Base-by-base conservation (phyloP, 2,113 vertebrate species). In the Fregata magnificens region DNA sequence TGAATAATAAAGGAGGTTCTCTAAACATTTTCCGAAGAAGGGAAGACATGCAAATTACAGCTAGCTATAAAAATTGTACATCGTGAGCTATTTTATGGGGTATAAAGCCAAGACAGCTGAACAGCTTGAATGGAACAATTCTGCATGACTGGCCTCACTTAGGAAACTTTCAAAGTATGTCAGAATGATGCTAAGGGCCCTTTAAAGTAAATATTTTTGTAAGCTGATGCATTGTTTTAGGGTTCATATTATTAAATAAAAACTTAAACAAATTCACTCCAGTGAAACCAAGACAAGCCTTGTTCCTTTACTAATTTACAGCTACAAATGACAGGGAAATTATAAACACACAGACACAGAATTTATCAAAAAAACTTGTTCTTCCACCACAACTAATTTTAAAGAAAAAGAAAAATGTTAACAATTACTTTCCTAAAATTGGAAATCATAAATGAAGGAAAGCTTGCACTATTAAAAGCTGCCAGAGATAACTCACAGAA, bases 11-110 rank as follows among this genome's bases (percentile, higher is more conserved):
- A 94, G 24, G 28, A 65, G 53, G 49, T 53, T 81, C 81, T 87
- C 44, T 29, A 95, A 79, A 76, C 40, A 72, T 72, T 77, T 93
- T 93, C 65, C 73, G 76, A 93, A 95, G 65, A 92, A 97, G 65
- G 34, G 36, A 94, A 95, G 92, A 82, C 26, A 92, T 16, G 65
- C 52, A 91, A 97, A 91, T 81, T 91, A 89, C 49, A 91, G 61
- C 44, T n/a, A 89, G 58, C 83, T 88, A 58, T 86, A 92, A 94
- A 70, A 93, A 83, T 10, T 42, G 10, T 22, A 93, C 16, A 32
- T 61, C 3, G 4, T 65, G 70, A 87, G 40, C 56, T 89, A 52
- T 32, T 96, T 94, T 61, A 91, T 32, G 56, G 13, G 9, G 13
- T 89, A 82, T 82, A 85, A 97, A 95, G 73, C 36, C 86, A 89